phyloP scores from a whole-genome alignment of 2,113 vertebrate genomes.

The Phaethornis superciliosus region DNA sequence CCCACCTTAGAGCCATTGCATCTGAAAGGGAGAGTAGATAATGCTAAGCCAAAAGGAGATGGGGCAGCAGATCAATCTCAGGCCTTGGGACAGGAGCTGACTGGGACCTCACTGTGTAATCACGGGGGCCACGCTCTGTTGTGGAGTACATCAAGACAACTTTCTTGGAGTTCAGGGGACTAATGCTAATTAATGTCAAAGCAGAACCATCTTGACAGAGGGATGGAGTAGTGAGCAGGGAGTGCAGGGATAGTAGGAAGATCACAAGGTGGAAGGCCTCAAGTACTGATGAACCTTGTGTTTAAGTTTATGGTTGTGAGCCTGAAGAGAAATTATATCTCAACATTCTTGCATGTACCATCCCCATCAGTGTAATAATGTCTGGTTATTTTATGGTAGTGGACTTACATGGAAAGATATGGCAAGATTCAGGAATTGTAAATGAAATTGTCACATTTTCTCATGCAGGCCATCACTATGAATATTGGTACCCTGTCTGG shows the following conservation, averaged over 20 bases:
- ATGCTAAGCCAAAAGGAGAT: constrained; percentile 18
- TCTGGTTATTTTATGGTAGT: not conserved
- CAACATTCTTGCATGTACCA: not conserved
- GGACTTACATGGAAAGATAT: not conserved
- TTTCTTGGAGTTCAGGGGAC: not conserved
- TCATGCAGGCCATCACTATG: not conserved
- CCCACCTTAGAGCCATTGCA: not conserved
- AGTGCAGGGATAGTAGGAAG: not conserved
- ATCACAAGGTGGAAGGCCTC: not conserved
- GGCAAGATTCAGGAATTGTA: not conserved
- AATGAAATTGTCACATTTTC: not conserved
- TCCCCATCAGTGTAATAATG: not conserved
- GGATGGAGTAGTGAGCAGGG: not conserved
- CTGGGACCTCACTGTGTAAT: not conserved
- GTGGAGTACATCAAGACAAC: not conserved
- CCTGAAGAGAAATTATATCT: not conserved
- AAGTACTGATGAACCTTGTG: not conserved
- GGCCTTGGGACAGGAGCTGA: not conserved
- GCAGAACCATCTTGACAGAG: not conserved
- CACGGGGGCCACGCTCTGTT: not conserved
- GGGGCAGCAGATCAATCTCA: constrained; percentile 3
- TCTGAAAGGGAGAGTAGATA: constrained; percentile 28
- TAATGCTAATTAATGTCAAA: not conserved
- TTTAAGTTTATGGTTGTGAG: not conserved
- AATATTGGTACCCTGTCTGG: not conserved